Conservation (phyloP, 2,113 vertebrate species). For the Alosa alosa region DNA sequence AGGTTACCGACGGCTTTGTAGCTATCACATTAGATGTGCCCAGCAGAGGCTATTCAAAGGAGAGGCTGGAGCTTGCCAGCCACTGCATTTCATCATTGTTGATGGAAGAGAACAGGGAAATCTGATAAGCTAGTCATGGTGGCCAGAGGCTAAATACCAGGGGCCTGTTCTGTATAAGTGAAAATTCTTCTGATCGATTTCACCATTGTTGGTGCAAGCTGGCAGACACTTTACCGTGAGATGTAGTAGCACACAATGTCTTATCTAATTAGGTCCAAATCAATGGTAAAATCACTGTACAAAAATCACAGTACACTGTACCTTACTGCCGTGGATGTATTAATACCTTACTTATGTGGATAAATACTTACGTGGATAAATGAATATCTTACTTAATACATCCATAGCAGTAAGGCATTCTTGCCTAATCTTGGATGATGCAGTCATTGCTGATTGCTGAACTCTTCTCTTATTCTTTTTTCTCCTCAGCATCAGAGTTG, state of each 20-base stretch:
- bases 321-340: no score
- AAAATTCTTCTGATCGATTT: no score
- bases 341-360: no score
- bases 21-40: not conserved
- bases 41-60: not conserved
- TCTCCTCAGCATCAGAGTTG: slow-evolving; percentile 83
- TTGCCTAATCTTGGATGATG: not conserved
- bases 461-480: not conserved
- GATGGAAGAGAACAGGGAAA: not conserved
- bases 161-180: no score
- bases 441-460: not conserved
- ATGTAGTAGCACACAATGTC: not conserved
- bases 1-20: no score
- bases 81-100: not conserved
- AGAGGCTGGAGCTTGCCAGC: not conserved
- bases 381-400: not conserved
- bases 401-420: not conserved
- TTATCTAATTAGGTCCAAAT: no score
- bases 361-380: no score
- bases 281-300: no score
- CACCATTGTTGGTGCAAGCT: no score
- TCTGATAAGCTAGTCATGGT: no score
- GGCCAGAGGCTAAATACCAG: no score
- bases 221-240: not conserved
- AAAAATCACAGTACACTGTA: no score